Base-by-base conservation (phyloP, 1,140 invertebrate genomes). In the Chrysomallon squamiferum region DNA sequence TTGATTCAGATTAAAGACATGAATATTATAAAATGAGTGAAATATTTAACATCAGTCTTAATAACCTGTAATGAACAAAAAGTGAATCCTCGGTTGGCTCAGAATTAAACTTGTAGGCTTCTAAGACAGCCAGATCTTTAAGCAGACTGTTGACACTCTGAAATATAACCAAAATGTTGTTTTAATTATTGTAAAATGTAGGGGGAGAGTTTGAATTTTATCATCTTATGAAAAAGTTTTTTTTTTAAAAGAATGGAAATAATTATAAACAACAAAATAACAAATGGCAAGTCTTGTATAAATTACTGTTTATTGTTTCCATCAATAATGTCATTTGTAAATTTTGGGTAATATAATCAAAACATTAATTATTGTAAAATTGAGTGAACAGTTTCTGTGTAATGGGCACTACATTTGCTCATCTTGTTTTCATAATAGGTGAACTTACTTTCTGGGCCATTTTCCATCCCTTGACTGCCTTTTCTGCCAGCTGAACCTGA, bases 401-500 rank as follows among this genome's bases (percentile, higher is more conserved):
- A n/a, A n/a, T n/a, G n/a, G n/a, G n/a, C n/a, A n/a, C n/a, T n/a
- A n/a, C n/a, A n/a, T n/a, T n/a, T n/a, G n/a, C n/a, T n/a, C n/a
- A n/a, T n/a, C n/a, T n/a, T n/a, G n/a, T n/a, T n/a, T n/a, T n/a
- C n/a, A n/a, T n/a, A n/a, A 59, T 29, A 59, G 13, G n/a, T 32
- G 13, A 58, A 15, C 43, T 72, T 75, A 87, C 87, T 80, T 93
- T 93, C 38, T 88, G 89, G 0, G 86, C 69, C 25, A 83, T 62
- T 64, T 88, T 93, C 90, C 0, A 89, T 63, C 90, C 89, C 76
- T 90, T 91, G 65, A 92, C 89, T 22, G 92, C 78, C 84, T 93
- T 93, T 59, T 91, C 88, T 1, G 92, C 88, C 13, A 93, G 80
- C 60, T 91, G 89, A 65, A 88, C 86, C 76, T 93, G 92, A 76